Base-by-base conservation (phyloP, 1,140 invertebrate species). In the Sycophila sp. region DNA sequence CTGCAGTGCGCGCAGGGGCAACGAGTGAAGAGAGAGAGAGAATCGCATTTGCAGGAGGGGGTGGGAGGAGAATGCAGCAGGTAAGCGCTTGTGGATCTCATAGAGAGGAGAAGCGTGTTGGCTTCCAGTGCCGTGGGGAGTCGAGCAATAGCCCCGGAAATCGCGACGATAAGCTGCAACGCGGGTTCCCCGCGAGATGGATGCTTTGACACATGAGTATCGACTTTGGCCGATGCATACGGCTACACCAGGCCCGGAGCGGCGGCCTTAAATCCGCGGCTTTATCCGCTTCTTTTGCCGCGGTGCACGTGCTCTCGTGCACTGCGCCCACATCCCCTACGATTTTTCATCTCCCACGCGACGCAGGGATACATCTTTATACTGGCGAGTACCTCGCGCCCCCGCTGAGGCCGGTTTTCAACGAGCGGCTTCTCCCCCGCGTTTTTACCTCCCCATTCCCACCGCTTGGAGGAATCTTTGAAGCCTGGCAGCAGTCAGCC, bases 31-130 rank as follows among this genome's bases (percentile, higher is more conserved):
- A 40, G 67, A 70, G 19, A 36, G 36, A 66, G 38, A 69, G 47
- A 66, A 11, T 34, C 34, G 53, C 67, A n/a, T n/a, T n/a, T n/a
- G n/a, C n/a, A n/a, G n/a, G n/a, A n/a, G 34, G 28, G 69, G 56
- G 69, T 63, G 49, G 69, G 56, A 67, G 72, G 74, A 79, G 78
- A 80, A 77, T 73, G 45, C 59, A 72, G 55, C 17, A 74, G 70
- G 67, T 71, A 75, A 75, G 58, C 60, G 65, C 26, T 53, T 34
- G 19, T n/a, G n/a, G n/a, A n/a, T n/a, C n/a, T n/a, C n/a, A n/a
- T n/a, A n/a, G n/a, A n/a, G n/a, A n/a, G n/a, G n/a, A n/a, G n/a
- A n/a, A n/a, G 4, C 5, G 26, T 19, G 11, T 24, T 5, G 32
- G n/a, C n/a, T n/a, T n/a, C n/a, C n/a, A 51, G 47, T 51, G 11